These are phyloP conservation scores for Noctua pronuba DNA, from an alignment of 2,888 invertebrate species.

Conservation along the genomic window DNA sequence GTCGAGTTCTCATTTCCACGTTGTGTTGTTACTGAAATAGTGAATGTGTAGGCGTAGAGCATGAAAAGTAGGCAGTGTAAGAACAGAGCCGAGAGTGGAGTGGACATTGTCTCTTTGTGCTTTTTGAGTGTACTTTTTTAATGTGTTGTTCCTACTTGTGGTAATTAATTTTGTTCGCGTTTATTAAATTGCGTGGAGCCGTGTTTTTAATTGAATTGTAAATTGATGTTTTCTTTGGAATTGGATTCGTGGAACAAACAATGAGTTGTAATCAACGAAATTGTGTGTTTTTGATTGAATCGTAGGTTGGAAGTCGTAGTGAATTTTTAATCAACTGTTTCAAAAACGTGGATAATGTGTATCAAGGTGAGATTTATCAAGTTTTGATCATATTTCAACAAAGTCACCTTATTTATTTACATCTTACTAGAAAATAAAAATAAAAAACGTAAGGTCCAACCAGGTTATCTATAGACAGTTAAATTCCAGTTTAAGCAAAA, in stretches of 20 bases:
- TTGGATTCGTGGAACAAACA: conserved; percentile 32
- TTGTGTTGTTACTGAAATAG: conserved; percentile 86
- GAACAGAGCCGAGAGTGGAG: conserved; percentile 84
- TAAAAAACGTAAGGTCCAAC: neutral
- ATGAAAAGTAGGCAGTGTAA: conserved; percentile 90
- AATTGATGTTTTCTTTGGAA: conserved; percentile 51
- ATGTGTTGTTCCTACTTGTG: conserved; percentile 57
- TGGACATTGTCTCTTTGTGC: conserved; percentile 79
- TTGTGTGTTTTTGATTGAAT: conserved; percentile 27
- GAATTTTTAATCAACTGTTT: conserved; percentile 40
- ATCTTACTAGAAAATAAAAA: neutral
- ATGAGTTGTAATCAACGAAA: conserved; percentile 43
- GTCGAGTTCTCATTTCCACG: conserved; percentile 76
- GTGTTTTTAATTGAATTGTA: conserved; percentile 56
- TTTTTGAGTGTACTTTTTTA: conserved; percentile 67
- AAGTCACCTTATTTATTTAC: neutral
- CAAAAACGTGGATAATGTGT: conserved; percentile 27
- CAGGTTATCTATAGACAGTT: neutral
- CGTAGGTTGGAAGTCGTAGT: neutral
- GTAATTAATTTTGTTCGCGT: conserved; percentile 63
- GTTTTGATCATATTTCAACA: neutral
- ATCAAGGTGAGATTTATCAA: conserved; percentile 14
- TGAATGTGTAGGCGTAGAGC: conserved; percentile 89
- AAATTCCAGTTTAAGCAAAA: neutral
- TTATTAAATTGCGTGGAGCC: conserved; percentile 60